Evolutionary conservation across 2,888 invertebrate species (phyloP), one percentile per base, ranked within the genome.

Genomic region (Drosophila greeni): DNA sequence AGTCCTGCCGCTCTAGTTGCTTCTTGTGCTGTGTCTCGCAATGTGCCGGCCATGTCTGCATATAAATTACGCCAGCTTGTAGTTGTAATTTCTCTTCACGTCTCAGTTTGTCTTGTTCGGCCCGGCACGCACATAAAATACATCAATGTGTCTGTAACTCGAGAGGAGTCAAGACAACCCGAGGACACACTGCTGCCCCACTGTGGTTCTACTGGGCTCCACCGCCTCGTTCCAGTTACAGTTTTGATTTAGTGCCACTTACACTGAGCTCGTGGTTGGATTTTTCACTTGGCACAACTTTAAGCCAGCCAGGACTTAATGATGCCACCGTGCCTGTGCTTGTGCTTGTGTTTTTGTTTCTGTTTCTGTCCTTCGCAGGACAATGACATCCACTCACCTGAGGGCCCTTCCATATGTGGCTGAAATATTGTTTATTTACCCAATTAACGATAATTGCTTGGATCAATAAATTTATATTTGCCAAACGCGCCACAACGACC

Each of bases 381-480:
- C 55, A 57, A 42, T 34, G 54, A 65, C 65, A 48, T 34, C 37
- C 48, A 36, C 61, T 42, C 53, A 52, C 51, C 45, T 18, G 64
- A 47, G 40, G 29, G 52, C 43, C 65, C 45, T 34, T 64, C 45
- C 12, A 20, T 73, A 72, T 73, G 64, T 70, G 57, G 64, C 52
- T 71, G 73, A 72, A 77, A 66, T 81, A 74, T 83, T 74, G 73
- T 75, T 83, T 83, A 74, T 81, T 75, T 76, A 75, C 79, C 71
- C 82, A 84, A 82, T 82, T 82, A 82, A 73, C 79, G 61, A 66
- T 80, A 82, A 82, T 82, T 82, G 85, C 70, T 73, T 70, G 68
- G 70, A 81, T 80, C 83, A 78, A 80, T 80, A 80, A 69, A 81
- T 81, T 77, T 75, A 67, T 80, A 83, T 80, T 81, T 83, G 74